Evolutionary conservation across 2,888 invertebrate genomes (phyloP), one percentile per base, ranked within the genome.

Genomic region (Scaptomyza flava): DNA sequence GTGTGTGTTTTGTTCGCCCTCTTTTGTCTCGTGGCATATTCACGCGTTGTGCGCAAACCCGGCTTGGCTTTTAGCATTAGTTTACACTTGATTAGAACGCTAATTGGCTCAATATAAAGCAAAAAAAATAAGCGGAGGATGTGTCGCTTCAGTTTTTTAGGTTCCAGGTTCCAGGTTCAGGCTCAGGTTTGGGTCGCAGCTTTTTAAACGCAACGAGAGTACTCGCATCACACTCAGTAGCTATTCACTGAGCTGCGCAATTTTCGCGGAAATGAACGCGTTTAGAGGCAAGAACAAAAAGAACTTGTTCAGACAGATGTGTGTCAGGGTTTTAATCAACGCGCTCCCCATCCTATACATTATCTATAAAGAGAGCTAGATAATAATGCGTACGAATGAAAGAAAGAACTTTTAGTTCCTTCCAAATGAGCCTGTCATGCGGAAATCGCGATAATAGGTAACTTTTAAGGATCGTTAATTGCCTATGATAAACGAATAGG

Each of bases 21-120:
- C 59, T 69, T 79, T 82, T 89, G 90, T 81, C 89, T 90, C 89
- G 89, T 90, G 89, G 90, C 89, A 89, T 76, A 83, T 90, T 90
- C 88, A 90, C 89, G 89, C 90, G 87, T 83, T 87, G 78, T 71
- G 69, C 68, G 84, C 81, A 79, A 85, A 73, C 76, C 50, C 68
- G 79, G 80, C 75, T 84, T 81, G 81, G 84, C 84, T 84, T 84
- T 83, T 83, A 81, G 85, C 87, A 87, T 85, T 85, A 87, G 87
- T 86, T 86, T 85, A 87, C 87, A 77, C 85, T 87, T 86, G 82
- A 86, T 87, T 86, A 87, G 85, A 83, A 81, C 82, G 85, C 85
- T 86, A 86, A 86, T 87, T 86, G 87, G 82, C 74, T 56, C 62
- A 57, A 48, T 53, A 46, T 14, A 9, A 43, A 42, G n/a, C 3